Evolutionary conservation across 1,140 invertebrate species (phyloP).

Genomic region (Bathynomus jamesi): DNA sequence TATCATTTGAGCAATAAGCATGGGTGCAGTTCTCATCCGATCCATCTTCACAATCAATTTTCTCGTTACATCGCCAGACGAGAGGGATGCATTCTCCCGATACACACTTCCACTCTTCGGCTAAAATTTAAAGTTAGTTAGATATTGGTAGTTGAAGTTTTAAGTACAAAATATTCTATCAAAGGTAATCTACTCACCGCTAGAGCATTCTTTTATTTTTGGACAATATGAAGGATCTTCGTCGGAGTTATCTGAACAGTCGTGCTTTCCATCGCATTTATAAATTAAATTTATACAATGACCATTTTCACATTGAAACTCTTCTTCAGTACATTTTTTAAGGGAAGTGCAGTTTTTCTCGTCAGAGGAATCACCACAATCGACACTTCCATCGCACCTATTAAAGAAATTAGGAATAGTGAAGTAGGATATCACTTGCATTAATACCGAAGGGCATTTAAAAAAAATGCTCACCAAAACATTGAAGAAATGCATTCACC

Average conservation of each 20-base stretch:
- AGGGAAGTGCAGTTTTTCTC: neutral
- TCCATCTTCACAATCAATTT: neutral
- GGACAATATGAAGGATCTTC: conserved; percentile 5
- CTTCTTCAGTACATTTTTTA: neutral
- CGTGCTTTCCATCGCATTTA: conserved; percentile 17
- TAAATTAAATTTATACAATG: conserved; percentile 9
- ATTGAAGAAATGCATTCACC: neutral
- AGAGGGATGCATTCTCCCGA: neutral
- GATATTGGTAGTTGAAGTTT: neutral
- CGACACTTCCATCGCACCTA: neutral
- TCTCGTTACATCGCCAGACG: neutral
- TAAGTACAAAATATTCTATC: neutral
- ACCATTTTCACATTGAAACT: conserved; percentile 9
- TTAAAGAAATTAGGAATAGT: no score
- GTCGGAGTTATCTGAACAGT: conserved; percentile 20
- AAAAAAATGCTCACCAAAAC: no score
- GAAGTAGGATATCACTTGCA: no score
- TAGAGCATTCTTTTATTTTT: neutral
- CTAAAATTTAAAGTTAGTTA: neutral
- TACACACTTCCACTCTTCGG: neutral
- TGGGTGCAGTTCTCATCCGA: neutral
- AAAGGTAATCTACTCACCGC: neutral
- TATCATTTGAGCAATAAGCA: neutral
- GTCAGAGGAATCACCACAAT: neutral
- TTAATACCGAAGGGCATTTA: no score